Evolutionary conservation across 1,140 invertebrate species (phyloP).

Genomic region (Geopemphigus sp.): DNA sequence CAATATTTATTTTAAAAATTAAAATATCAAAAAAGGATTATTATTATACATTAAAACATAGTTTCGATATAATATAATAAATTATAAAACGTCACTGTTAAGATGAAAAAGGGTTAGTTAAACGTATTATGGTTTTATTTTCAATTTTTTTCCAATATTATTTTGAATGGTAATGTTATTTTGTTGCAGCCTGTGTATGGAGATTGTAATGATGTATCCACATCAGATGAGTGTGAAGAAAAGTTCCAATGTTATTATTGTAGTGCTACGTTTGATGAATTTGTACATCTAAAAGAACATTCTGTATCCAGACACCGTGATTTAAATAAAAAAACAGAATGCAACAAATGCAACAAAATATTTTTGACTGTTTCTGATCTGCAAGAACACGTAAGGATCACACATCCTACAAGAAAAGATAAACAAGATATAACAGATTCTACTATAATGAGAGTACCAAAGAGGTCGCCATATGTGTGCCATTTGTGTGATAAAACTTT

Average conservation of each 20-base stretch:
- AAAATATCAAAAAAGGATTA: no score
- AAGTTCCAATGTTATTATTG: conserved; percentile 48
- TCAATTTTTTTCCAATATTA: neutral
- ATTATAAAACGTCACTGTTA: no score
- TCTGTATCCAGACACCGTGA: conserved; percentile 41
- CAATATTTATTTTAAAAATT: no score
- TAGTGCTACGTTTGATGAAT: conserved; percentile 41
- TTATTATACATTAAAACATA: no score
- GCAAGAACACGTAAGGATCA: conserved; percentile 2
- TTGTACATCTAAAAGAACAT: conserved; percentile 40
- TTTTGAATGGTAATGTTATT: neutral
- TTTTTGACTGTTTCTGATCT: conserved; percentile 33
- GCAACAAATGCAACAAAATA: conserved; percentile 42
- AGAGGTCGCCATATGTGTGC: conserved; percentile 34
- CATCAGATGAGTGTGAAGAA: neutral
- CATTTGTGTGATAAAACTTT: conserved; percentile 45
- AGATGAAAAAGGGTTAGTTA: no score
- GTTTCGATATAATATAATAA: no score
- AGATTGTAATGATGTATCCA: neutral
- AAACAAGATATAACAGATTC: neutral
- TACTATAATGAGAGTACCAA: neutral
- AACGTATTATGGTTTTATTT: neutral
- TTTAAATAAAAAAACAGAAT: conserved; percentile 43
- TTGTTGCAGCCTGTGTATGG: neutral
- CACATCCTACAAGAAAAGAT: conserved; percentile 7